A percentile compares a stretch with the other conserved stretches of the same genome.
Conservation (phyloP, 1,140 invertebrate species). For the Lordiphosa clarofinis region DNA sequence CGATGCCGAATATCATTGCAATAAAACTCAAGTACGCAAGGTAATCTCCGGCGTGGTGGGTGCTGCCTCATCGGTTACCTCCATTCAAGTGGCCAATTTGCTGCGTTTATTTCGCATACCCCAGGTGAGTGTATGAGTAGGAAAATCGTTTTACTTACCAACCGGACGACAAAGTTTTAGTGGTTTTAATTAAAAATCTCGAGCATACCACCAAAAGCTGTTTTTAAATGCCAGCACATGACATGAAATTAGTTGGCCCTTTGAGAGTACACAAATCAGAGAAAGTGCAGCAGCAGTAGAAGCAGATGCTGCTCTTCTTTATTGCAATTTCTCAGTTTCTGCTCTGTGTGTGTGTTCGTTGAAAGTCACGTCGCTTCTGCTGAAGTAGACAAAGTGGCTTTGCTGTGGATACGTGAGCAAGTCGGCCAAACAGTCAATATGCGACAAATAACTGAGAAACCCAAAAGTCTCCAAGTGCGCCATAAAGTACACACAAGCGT, state of each 20-base stretch:
- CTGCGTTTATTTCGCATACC: conserved; percentile 96
- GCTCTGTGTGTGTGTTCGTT: conserved; percentile 7
- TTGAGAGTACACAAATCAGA: conserved; percentile 22
- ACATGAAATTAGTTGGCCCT: conserved; percentile 30
- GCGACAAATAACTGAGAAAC: conserved; percentile 47
- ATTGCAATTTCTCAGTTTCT: background rate
- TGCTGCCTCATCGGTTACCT: conserved; percentile 96
- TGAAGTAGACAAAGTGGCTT: conserved; percentile 46
- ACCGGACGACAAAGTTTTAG: conserved; percentile 16
- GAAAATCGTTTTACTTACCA: background rate
- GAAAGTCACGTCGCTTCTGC: conserved; percentile 50
- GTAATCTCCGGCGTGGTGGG: conserved; percentile 98
- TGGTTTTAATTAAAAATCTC: conserved; percentile 52
- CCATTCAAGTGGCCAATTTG: conserved; percentile 97
- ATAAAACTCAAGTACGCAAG: conserved; percentile 90
- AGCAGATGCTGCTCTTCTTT: background rate
- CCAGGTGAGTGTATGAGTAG: conserved; percentile 84
- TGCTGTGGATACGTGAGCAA: conserved; percentile 40
- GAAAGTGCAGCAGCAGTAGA: conserved; percentile 34
- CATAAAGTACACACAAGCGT: conserved; percentile 51
- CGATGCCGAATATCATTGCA: conserved; percentile 93
- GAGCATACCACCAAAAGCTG: background rate
- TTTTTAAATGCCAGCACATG: conserved; percentile 41
- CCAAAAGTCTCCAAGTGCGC: conserved; percentile 21
- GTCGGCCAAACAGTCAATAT: conserved; percentile 45